phyloP scores from a whole-genome alignment of 2,113 vertebrate species.

The Rallus limicola region DNA sequence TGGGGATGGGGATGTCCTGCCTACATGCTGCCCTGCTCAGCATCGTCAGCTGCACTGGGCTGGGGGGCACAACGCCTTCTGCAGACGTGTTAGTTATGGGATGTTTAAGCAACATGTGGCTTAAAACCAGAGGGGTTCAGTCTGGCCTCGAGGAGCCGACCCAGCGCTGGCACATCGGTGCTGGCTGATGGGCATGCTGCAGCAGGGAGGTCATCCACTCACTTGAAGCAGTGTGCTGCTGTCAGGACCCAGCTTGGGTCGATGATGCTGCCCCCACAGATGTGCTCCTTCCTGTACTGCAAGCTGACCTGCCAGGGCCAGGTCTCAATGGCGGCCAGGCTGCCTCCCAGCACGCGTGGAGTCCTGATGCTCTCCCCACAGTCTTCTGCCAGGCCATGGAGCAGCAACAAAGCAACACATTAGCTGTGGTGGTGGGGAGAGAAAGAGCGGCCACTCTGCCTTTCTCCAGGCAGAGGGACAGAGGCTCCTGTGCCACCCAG shows the following conservation, averaged over 20 bases:
- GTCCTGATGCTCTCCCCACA: conserved; percentile 74
- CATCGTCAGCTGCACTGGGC: accelerated
- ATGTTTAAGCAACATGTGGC: accelerated
- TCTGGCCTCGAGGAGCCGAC: neutral
- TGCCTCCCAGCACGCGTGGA: conserved; percentile 84
- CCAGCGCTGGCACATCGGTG: neutral
- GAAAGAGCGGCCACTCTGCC: neutral
- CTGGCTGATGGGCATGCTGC: accelerated
- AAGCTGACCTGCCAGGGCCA: conserved; percentile 95
- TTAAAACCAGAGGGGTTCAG: accelerated
- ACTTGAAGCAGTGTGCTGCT: conserved; percentile 87
- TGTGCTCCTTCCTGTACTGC: conserved; percentile 80
- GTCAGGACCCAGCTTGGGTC: conserved; percentile 79
- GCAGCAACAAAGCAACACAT: neutral
- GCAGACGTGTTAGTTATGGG: accelerated
- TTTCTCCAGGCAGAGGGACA: neutral
- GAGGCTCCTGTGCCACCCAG: accelerated
- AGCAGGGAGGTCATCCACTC: neutral
- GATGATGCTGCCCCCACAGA: conserved; percentile 89
- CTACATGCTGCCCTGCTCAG: neutral
- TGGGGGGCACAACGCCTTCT: neutral
- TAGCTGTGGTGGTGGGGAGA: accelerated
- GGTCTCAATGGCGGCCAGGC: conserved; percentile 72
- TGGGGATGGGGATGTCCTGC: neutral
- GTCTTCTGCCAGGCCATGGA: conserved; percentile 7